These are phyloP conservation scores for Spea multiplicata DNA, from an alignment of 2,113 vertebrate species.

Conservation along the genomic window DNA sequence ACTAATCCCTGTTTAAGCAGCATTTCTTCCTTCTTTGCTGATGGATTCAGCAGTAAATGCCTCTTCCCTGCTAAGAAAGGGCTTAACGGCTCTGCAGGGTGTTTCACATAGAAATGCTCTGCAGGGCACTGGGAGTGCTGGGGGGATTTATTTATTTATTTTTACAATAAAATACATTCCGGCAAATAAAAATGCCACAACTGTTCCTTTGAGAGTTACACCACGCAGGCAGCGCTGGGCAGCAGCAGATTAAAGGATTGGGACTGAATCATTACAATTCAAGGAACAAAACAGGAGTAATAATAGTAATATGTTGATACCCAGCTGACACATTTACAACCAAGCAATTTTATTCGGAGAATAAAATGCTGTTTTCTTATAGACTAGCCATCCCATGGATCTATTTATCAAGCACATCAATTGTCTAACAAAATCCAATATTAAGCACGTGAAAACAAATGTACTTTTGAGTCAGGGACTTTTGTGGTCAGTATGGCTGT, in stretches of 20 bases:
- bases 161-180: too few relatives aligned
- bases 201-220: too few relatives aligned
- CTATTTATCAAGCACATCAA: conserved; percentile 23
- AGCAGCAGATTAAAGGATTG: conserved; percentile 3
- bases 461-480: conserved; percentile 13
- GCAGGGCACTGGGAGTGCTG: too few relatives aligned
- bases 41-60: too few relatives aligned
- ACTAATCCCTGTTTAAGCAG: too few relatives aligned
- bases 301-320: conserved; percentile 40
- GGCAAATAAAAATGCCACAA: too few relatives aligned
- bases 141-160: too few relatives aligned
- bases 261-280: conserved; percentile 14
- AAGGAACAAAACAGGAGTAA: conserved; percentile 25
- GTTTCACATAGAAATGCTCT: too few relatives aligned
- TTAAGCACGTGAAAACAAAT: background rate
- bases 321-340: conserved; percentile 39
- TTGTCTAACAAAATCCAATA: conserved; percentile 2
- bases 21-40: too few relatives aligned
- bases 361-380: conserved; percentile 20
- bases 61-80: too few relatives aligned
- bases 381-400: conserved; percentile 19
- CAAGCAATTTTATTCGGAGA: conserved; percentile 27
- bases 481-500: background rate
- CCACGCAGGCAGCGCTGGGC: background rate
- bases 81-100: too few relatives aligned